Conservation (phyloP, 1,140 invertebrate genomes). For the Lordiphosa collinella region DNA sequence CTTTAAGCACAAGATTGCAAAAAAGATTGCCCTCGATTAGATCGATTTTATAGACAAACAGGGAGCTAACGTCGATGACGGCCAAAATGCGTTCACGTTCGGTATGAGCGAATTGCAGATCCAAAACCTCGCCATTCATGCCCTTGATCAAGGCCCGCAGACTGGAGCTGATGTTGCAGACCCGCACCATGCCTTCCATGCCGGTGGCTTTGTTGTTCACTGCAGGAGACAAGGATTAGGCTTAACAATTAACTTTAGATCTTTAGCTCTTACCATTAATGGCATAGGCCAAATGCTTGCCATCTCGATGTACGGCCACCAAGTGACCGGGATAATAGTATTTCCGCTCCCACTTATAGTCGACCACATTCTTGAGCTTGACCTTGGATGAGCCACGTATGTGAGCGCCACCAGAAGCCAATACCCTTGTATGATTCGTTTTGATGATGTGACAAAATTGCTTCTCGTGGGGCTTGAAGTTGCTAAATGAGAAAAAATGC, state of each 20-base stretch:
- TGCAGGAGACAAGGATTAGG: slow-evolving; percentile 3
- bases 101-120: slow-evolving; percentile 93
- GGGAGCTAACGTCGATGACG: slow-evolving; percentile 90
- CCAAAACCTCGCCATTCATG: slow-evolving; percentile 90
- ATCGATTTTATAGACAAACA: slow-evolving; percentile 89
- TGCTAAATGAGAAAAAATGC: slow-evolving; percentile 13
- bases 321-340: slow-evolving; percentile 92
- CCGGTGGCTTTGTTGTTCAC: slow-evolving; percentile 77
- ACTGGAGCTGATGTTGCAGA: slow-evolving; percentile 87
- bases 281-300: slow-evolving; percentile 93
- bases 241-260: too few relatives aligned
- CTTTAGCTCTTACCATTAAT: slow-evolving; percentile 89
- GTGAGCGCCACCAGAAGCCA: slow-evolving; percentile 85
- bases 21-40: slow-evolving; percentile 82
- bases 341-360: slow-evolving; percentile 94
- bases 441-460: slow-evolving; percentile 85
- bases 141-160: slow-evolving; percentile 91
- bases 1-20: slow-evolving; percentile 81
- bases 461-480: slow-evolving; percentile 86
- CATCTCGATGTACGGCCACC: slow-evolving; percentile 92
- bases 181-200: slow-evolving; percentile 88
- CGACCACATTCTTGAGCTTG: slow-evolving; percentile 93
- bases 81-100: slow-evolving; percentile 88
- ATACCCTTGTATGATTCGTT: slow-evolving; percentile 86
- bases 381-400: slow-evolving; percentile 91